These are phyloP conservation scores for Gnathonemus echidnorhynchus DNA, from an alignment of 2,113 vertebrate species.

Conservation along the genomic window DNA sequence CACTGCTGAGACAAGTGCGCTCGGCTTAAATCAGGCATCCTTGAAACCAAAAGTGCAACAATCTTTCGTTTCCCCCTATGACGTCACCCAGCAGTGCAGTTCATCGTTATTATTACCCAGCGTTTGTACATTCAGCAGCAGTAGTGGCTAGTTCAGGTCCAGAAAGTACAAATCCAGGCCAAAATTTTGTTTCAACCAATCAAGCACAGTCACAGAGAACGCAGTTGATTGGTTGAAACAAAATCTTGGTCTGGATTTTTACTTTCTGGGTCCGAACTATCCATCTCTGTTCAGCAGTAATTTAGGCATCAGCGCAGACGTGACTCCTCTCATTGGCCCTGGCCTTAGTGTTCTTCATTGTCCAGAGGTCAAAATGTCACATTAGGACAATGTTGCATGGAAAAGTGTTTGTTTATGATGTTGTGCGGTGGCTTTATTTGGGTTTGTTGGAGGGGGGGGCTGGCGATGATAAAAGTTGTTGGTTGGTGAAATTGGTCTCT, in stretches of 20 bases:
- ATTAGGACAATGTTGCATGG: background rate
- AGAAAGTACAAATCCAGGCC: no score
- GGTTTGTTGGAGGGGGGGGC: background rate
- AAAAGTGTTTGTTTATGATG: background rate
- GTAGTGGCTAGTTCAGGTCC: no score
- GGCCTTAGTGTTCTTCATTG: background rate
- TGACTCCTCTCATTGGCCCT: background rate
- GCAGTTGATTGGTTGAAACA: background rate
- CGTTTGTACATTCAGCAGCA: no score
- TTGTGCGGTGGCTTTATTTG: background rate
- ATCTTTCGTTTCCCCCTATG: no score
- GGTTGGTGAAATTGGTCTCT: background rate
- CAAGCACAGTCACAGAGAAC: no score
- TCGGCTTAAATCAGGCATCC: no score
- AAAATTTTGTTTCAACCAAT: no score
- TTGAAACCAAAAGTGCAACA: no score
- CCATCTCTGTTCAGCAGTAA: background rate
- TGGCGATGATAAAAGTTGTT: background rate
- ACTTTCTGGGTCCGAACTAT: background rate
- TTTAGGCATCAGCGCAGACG: background rate
- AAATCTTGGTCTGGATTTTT: background rate
- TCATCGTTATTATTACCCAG: no score
- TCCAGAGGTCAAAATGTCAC: background rate
- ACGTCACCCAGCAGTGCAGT: no score
- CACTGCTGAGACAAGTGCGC: no score